Base-by-base conservation (phyloP, 2,888 invertebrate genomes). In the Amiota minor region DNA sequence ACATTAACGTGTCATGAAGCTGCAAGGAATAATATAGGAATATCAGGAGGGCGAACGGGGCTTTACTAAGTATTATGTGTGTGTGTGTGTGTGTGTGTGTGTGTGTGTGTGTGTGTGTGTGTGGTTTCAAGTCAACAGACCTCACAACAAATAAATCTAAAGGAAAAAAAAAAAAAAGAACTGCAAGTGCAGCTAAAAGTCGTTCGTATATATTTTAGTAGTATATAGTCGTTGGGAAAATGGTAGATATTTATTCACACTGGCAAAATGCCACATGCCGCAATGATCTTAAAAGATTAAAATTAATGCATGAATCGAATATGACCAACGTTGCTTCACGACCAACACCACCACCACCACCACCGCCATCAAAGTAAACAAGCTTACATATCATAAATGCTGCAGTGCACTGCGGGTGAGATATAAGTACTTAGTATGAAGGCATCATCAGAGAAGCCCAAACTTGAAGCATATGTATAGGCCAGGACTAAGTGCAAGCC, bases 271-370 rank as follows among this genome's bases (percentile, higher is more conserved):
- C 35, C 35, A 23, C 11, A 64, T 45, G 62, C 62, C 16, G 62
- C 62, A 62, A 45, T 2, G 64, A 64, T 64, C 64, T 64, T 64
- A 64, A 64, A 64, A 64, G 64, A 64, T 64, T 64, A 64, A 64
- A 46, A 46, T 53, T 64, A 64, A 64, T 46, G 45, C 45, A 64
- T 23, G 46, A 20, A 45, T 12, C 12, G 62, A 45, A 45, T 23
- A 16, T 35, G 62, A 62, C 45, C 46, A 46, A n/a, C 35, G 35
- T 35, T n/a, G n/a, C n/a, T n/a, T 35, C 23, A 23, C 35, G 1
- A 12, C 16, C 11, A 16, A 9, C 53, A 8, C 9, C 53, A 53
- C 53, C 23, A 23, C 23, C 23, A 23, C 4, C 35, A 35, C 35
- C 35, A 35, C 35, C 35, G 9, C 64, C 46, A 35, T 14, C 16